Base-by-base conservation (phyloP, 2,888 invertebrate genomes). In the Abrostola tripartita region DNA sequence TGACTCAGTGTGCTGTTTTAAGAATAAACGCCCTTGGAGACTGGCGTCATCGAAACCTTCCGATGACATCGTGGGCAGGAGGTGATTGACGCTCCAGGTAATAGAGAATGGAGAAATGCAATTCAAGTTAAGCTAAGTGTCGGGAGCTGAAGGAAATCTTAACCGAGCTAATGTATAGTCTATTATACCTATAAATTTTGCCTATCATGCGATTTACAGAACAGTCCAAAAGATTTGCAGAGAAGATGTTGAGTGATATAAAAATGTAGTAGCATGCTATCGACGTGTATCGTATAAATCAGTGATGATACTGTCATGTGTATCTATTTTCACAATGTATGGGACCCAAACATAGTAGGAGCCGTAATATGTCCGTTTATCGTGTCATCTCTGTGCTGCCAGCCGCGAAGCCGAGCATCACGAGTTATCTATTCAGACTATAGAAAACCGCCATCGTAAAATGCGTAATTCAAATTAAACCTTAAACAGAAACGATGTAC, bases 1-100 rank as follows among this genome's bases (percentile, higher is more conserved):
- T 90, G 91, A 91, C 78, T 91, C 91, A 90, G 71, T 64, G 70
- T 76, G 70, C 71, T 78, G 78, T 73, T 78, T 81, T 79, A 72
- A 70, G 78, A 79, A 78, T 78, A 74, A 73, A 76, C 62, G 81
- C 76, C 80, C 82, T 82, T 83, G 82, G 55, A 65, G 63, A 76
- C 59, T 82, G 68, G 57, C 69, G 79, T 71, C 74, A 81, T 61
- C 67, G 65, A 68, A 68, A 71, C 68, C 78, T 66, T 61, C 14
- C 44, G 52, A 14, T 64, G 64, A 66, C 55, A 64, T 64, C 61
- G 52, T 58, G 36, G 10, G 49, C 36, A 52, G 42, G 50, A 68
- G 52, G 40, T 52, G 55, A 41, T 55, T 54, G 52, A 55, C 55
- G 14, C 44, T 47, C 5, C 44, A 47, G 44, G 44, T 47, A 24